Evolutionary conservation across 2,888 invertebrate species (phyloP), one percentile per base, ranked within the genome.

Genomic region (Pachliopta kotzebuea): DNA sequence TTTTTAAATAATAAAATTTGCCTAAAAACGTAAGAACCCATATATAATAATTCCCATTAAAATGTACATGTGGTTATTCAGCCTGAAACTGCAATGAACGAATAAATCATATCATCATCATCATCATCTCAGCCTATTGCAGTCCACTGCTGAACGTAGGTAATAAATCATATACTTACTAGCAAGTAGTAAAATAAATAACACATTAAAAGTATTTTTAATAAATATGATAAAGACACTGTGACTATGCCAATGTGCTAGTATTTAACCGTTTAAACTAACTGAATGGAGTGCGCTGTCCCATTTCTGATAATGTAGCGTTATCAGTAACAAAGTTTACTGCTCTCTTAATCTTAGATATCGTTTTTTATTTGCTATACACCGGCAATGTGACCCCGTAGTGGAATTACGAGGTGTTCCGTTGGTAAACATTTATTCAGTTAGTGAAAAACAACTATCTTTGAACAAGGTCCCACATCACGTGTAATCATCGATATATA

Each of bases 271-370:
- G 76, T 73, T 76, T 42, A 63, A 76, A 76, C 73, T 77, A 76
- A 81, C 74, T 77, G 79, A 79, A 77, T 75, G 79, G 69, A 75
- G 71, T 71, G 71, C 68, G 67, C 70, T 71, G 75, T 74, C 75
- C 78, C 68, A 75, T 74, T 76, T 77, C 72, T 77, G 84, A 84
- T 84, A 81, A 69, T 63, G 65, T 62, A 56, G 62, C 69, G 72
- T 81, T 83, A 83, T 83, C 82, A 76, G 69, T 52, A 59, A 57
- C 62, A 56, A 63, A 75, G 77, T 82, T 80, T 80, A 82, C 76
- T 74, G 76, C 79, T 73, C 74, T 75, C 64, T 49, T 82, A 86
- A 88, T 88, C 88, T 85, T 31, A 79, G 87, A 87, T 88, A 86
- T 70, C 71, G 71, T 67, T 69, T 73, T 78, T 73, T 86, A 81